A percentile compares a stretch with the other conserved stretches of the same genome.
These are phyloP conservation scores for Bagarius yarrelli DNA, from an alignment of 2,113 vertebrate species.

Conservation along the genomic window DNA sequence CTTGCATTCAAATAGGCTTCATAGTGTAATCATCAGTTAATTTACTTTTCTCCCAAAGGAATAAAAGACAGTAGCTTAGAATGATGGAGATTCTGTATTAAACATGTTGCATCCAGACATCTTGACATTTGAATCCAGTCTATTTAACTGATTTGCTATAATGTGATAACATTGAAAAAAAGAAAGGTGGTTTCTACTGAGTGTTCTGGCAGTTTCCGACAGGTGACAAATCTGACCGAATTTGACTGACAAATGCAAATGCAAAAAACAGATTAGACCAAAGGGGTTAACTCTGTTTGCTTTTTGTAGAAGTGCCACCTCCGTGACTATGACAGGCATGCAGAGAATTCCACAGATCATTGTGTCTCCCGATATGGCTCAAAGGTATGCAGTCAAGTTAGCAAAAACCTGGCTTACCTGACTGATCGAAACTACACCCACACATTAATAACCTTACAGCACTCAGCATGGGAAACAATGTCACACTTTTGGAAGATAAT, in stretches of 20 bases:
- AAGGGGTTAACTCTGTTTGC: conserved; percentile 56
- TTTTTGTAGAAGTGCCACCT: conserved; percentile 52
- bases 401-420: conserved; percentile 82
- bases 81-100: background rate
- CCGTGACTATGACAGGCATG: conserved; percentile 56
- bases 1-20: conserved; percentile 5
- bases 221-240: conserved; percentile 45
- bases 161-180: conserved; percentile 2
- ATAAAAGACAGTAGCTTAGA: background rate
- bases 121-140: background rate
- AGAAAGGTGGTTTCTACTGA: conserved; percentile 3
- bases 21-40: background rate
- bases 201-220: conserved; percentile 21
- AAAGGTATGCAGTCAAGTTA: conserved; percentile 72
- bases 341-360: conserved; percentile 60
- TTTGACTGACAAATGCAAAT: conserved; percentile 45
- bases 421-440: conserved; percentile 82
- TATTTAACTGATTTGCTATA: conserved; percentile 6
- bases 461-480: conserved; percentile 73
- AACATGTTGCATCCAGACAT: background rate
- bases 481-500: conserved; percentile 59
- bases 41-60: conserved; percentile 1
- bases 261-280: conserved; percentile 47
- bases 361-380: conserved; percentile 58
- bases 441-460: conserved; percentile 69